Evolutionary conservation across 2,113 vertebrate genomes (phyloP), one percentile per base, ranked within the genome.

Genomic region (Eclectus roratus): DNA sequence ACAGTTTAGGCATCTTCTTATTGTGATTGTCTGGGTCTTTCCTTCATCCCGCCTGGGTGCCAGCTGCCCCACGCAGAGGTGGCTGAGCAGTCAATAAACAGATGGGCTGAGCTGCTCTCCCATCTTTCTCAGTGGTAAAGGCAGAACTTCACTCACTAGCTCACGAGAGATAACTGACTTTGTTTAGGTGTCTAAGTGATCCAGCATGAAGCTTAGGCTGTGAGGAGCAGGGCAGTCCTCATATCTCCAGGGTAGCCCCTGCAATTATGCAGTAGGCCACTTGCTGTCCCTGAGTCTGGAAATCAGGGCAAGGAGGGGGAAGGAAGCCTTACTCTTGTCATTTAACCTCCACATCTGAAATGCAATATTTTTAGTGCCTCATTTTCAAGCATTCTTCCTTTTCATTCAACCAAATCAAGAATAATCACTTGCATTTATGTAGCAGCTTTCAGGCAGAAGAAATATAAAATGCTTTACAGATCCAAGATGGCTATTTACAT

Each of bases 331-430:
- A 37, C 17, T 80, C 39, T 82, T 35, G 13, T 43, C 27, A 5
- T 83, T 82, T 76, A 88, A 79, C 58, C 52, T 60, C 52, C 66
- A 29, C 52, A 76, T 81, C 90, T 89, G 93, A 96, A 91, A 93
- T 0, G 23, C 50, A 92, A 37, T 92, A 95, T 91, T 96, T 97
- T 95, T 94, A 96, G 94, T 92, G 80, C 92, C 85, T 96, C 91
- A 93, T 96, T 97, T 97, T 86, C 92, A 91, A 88, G 83, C 52
- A 96, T 96, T 97, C 88, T 97, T 96, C 80, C 20, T 89, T 84
- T 91, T 97, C 91, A 63, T 95, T 92, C 80, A 94, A 52, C 61
- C 91, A 96, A 94, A 97, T 95, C 76, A 84, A 33, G 53, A 91
- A 87, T 87, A 96, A 97, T 95, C 94, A 97, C 74, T 96, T 83